Evolutionary conservation across 2,113 vertebrate species (phyloP).

Genomic region (Seriola rivoliana): DNA sequence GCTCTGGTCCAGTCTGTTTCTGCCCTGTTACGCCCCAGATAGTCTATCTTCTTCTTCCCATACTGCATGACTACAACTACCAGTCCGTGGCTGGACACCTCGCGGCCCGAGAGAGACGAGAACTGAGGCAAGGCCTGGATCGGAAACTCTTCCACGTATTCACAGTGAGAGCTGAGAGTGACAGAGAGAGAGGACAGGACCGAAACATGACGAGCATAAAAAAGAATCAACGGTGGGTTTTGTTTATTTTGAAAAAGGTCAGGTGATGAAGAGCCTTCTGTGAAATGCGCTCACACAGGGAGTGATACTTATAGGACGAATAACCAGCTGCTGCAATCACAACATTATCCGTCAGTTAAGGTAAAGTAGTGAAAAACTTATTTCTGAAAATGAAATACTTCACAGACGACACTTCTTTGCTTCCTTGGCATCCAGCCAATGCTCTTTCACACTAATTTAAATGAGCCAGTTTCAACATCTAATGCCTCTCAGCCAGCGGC

Average conservation of each 20-base stretch:
- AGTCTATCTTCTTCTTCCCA: constrained; percentile 89
- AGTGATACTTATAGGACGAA: not conserved
- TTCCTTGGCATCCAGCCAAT: too few relatives aligned
- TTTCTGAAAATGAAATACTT: not conserved
- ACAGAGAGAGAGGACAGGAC: not conserved
- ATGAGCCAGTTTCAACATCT: not conserved
- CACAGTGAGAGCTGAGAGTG: constrained; percentile 80
- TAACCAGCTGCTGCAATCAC: not conserved
- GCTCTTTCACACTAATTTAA: too few relatives aligned
- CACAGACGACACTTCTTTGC: too few relatives aligned
- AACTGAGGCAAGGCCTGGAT: constrained; percentile 89
- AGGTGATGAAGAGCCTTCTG: not conserved
- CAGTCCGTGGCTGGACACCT: constrained; percentile 84
- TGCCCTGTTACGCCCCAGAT: constrained; percentile 87
- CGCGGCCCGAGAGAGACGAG: constrained; percentile 87
- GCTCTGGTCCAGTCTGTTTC: constrained; percentile 91
- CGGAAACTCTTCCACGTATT: constrained; percentile 95
- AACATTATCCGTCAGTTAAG: not conserved
- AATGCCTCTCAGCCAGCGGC: not conserved
- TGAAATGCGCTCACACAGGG: not conserved
- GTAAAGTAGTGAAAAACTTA: not conserved
- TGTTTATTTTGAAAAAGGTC: not conserved
- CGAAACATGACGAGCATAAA: not conserved
- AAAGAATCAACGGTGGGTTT: not conserved
- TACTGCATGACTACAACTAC: constrained; percentile 94